Evolutionary conservation across 2,888 invertebrate species (phyloP).

Genomic region (Cataglyphis albicans): DNA sequence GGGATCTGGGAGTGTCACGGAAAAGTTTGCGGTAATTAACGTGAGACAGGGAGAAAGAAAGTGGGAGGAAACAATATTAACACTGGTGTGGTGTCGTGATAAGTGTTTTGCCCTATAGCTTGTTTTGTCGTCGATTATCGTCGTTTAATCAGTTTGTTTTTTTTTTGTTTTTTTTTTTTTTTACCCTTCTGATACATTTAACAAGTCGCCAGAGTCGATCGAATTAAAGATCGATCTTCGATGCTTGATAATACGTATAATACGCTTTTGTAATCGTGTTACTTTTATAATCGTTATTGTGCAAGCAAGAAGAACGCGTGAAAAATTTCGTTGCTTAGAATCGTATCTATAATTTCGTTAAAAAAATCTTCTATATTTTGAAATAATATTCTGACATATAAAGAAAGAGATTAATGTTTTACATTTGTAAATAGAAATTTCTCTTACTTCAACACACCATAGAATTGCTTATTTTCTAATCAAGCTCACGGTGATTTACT

Average conservation of each 20-base stretch:
- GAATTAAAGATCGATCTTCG: conserved; percentile 2
- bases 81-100: conserved; percentile 60
- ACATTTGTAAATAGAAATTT: background rate
- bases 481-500: conserved; percentile 1
- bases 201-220: conserved; percentile 13
- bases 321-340: conserved; percentile 31
- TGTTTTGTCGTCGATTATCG: conserved; percentile 29
- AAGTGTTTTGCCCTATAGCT: conserved; percentile 49
- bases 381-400: background rate
- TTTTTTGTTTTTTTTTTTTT: background rate
- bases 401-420: background rate
- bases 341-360: background rate
- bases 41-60: conserved; percentile 62
- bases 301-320: conserved; percentile 32
- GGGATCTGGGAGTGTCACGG: conserved; percentile 81
- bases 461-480: conserved; percentile 14
- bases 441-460: background rate
- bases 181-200: conserved; percentile 14
- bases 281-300: background rate
- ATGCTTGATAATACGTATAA: conserved; percentile 23
- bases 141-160: background rate
- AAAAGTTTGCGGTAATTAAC: conserved; percentile 85
- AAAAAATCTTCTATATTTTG: background rate
- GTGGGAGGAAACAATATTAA: conserved; percentile 53
- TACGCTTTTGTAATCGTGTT: conserved; percentile 28